phyloP scores from a whole-genome alignment of 2,797 vertebrate genomes.

The Artibeus jamaicensis region DNA sequence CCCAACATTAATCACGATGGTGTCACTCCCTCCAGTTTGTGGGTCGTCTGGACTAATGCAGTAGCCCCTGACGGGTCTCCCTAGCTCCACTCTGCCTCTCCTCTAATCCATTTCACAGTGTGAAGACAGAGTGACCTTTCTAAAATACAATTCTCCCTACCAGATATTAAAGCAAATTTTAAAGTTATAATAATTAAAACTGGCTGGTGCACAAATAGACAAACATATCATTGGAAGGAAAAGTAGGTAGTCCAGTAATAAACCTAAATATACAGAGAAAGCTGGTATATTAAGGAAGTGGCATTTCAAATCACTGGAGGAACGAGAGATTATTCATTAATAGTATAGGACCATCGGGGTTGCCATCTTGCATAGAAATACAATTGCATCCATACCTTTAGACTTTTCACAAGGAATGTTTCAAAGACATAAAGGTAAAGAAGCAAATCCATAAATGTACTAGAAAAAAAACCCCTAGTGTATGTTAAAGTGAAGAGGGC shows the following conservation, averaged over 20 bases:
- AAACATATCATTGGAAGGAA: neutral
- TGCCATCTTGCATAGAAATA: neutral
- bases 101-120: neutral
- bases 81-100: neutral
- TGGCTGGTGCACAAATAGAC: neutral
- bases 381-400: neutral
- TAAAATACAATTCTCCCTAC: neutral
- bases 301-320: neutral
- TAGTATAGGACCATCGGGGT: neutral
- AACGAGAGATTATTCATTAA: neutral
- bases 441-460: neutral
- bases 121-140: neutral
- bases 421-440: conserved; percentile 6
- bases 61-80: neutral
- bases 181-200: conserved; percentile 22
- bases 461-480: neutral
- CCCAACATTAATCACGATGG: neutral
- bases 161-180: neutral
- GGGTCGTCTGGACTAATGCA: neutral
- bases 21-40: neutral
- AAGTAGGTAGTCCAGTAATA: neutral
- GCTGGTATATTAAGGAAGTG: neutral
- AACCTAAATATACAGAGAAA: neutral
- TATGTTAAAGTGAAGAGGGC: neutral
- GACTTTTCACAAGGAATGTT: neutral